A percentile compares a stretch with the other conserved stretches of the same genome.
phyloP scores from a whole-genome alignment of 2,888 invertebrate species.

The Apamea sordens region DNA sequence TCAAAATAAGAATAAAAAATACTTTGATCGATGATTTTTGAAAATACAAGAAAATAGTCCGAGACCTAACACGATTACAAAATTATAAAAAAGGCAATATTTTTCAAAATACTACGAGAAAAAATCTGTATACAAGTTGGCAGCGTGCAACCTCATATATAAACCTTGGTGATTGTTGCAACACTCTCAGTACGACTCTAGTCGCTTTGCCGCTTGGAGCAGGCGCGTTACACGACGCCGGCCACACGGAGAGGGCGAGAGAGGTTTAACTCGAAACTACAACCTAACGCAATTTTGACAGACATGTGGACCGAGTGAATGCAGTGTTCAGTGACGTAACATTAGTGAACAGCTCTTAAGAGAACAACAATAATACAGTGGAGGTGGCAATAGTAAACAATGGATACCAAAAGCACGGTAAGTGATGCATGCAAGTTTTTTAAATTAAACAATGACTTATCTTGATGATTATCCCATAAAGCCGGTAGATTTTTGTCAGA shows the following conservation, averaged over 20 bases:
- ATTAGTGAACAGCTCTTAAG: conserved; percentile 79
- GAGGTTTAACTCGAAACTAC: conserved; percentile 82
- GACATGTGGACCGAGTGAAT: conserved; percentile 89
- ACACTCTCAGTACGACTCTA: conserved; percentile 90
- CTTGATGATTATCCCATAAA: conserved; percentile 48
- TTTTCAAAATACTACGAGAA: conserved; percentile 67
- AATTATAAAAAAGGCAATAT: conserved; percentile 15
- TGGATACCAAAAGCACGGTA: conserved; percentile 88
- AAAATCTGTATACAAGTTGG: conserved; percentile 74
- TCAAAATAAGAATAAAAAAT: neutral
- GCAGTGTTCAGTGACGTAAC: conserved; percentile 88
- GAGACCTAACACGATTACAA: neutral
- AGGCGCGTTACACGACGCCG: conserved; percentile 86
- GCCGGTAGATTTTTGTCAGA: conserved; percentile 21
- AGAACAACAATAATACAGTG: conserved; percentile 75
- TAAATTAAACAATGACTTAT: conserved; percentile 62
- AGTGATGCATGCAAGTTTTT: conserved; percentile 75
- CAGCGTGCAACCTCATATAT: conserved; percentile 87
- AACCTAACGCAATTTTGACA: conserved; percentile 75
- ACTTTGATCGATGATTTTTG: neutral
- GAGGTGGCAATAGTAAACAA: conserved; percentile 79
- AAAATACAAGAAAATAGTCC: conserved; percentile 3
- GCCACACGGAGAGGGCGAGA: conserved; percentile 90
- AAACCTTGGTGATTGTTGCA: conserved; percentile 88
- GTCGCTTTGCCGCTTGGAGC: conserved; percentile 91